Percentiles rank a stretch among this genome's conserved stretches.
These are phyloP conservation scores for Paratilapia polleni DNA, from an alignment of 2,113 vertebrate genomes.

Conservation along the genomic window DNA sequence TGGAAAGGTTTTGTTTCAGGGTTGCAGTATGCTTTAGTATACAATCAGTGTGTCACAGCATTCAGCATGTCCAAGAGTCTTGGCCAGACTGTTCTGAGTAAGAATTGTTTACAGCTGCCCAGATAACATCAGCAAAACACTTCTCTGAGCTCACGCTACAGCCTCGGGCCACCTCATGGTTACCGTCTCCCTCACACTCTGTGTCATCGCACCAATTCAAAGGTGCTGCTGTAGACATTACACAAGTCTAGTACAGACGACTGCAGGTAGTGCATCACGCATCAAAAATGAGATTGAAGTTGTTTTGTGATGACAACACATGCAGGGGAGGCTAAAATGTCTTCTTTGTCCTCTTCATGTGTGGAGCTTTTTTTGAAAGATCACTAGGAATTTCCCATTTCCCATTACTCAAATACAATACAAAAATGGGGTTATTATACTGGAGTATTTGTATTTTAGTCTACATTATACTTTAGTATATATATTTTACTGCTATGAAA, in stretches of 20 bases:
- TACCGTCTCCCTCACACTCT: neutral
- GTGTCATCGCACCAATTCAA: slow-evolving; percentile 33
- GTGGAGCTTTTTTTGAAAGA: neutral
- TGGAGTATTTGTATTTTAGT: neutral
- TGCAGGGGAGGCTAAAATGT: neutral
- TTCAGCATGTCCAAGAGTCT: slow-evolving; percentile 33
- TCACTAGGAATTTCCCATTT: neutral
- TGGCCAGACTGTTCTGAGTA: slow-evolving; percentile 48
- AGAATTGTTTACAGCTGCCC: slow-evolving; percentile 69
- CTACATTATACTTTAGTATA: neutral
- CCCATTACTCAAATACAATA: neutral
- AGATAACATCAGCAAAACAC: slow-evolving; percentile 79
- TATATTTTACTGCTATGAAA: neutral
- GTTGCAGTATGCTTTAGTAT: slow-evolving; percentile 24
- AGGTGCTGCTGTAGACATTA: slow-evolving; percentile 50
- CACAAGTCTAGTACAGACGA: slow-evolving; percentile 29
- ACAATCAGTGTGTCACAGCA: slow-evolving; percentile 14
- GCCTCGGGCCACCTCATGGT: slow-evolving; percentile 42
- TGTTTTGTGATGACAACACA: slow-evolving; percentile 23
- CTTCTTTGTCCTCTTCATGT: neutral
- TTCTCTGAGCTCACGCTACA: slow-evolving; percentile 71
- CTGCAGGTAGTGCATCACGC: slow-evolving; percentile 27
- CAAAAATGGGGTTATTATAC: neutral
- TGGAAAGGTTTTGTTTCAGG: neutral
- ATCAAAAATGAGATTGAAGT: slow-evolving; percentile 25